Base-by-base conservation (phyloP, 2,797 vertebrate genomes). In the Takifugu ocellatus region DNA sequence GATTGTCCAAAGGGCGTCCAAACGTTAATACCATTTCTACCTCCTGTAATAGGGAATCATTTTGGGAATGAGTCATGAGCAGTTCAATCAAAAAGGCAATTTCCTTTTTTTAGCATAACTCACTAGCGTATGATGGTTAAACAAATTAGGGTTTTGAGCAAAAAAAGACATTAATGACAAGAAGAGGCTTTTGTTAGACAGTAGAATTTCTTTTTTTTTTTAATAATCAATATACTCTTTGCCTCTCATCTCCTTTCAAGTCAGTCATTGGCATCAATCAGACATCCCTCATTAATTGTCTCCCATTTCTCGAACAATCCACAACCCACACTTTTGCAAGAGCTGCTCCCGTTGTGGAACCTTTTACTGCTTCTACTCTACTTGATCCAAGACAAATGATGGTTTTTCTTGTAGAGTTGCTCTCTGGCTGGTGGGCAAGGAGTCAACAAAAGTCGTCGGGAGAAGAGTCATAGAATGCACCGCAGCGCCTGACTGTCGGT, bases 371-470 rank as follows among this genome's bases (percentile, higher is more conserved):
- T 33, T 39, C 14, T 3, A 39, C 1, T 9, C 21, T 21, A 21
- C 21, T 21, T 21, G 21, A 21, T 21, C 7, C 36, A 39, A 39
- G 12, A 12, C 3, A 2, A 10, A 11, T 39, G 14, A 39, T 39
- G 4, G 12, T 39, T 39, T 39, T 6, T 39, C 14, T 39, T 77
- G 61, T 27, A 77, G 68, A 74, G 58, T 49, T 67, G 57, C 66
- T 70, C 50, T 59, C 21, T 54, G 26, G 61, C 12, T 6, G 54
- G 36, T 31, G 50, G 29, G 62, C 53, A 25, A 57, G 62, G 53
- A 39, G 70, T 58, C 63, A 60, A 66, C 33, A 64, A 45, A 50
- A 52, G 70, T 53, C 6, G 67, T 58, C 5, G 25, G 70, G 62
- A 51, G 56, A 55, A 61, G 64, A 55, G 25, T 12, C 56, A 46